Percentiles rank a stretch among this genome's conserved stretches.
Evolutionary conservation across 2,113 vertebrate species (phyloP).

Genomic region (Coturnix japonica): DNA sequence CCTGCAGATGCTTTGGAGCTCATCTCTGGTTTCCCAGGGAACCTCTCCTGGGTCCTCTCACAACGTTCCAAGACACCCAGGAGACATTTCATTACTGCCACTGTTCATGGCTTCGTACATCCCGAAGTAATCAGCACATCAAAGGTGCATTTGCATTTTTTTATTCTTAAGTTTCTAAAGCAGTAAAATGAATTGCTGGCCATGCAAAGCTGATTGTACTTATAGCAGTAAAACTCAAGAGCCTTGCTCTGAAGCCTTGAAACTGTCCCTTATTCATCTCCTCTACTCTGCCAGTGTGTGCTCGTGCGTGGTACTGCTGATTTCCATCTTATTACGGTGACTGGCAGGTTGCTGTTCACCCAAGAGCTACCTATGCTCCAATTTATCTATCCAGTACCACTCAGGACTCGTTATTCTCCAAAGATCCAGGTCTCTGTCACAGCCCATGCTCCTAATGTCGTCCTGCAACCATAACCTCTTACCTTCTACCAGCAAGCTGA

Average conservation of each 20-base stretch:
- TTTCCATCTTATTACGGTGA: neutral
- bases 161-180: slow-evolving; percentile 36
- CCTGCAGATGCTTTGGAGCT: slow-evolving; percentile 36
- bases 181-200: slow-evolving; percentile 3
- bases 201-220: neutral
- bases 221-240: neutral
- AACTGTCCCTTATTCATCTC: neutral
- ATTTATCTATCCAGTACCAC: neutral
- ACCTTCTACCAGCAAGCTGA: neutral
- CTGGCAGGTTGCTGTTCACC: neutral
- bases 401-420: slow-evolving; percentile 14
- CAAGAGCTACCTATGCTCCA: neutral
- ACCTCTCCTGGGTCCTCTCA: neutral
- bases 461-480: neutral
- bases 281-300: neutral
- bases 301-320: neutral
- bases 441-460: neutral
- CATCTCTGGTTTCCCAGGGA: slow-evolving; percentile 62
- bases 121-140: slow-evolving; percentile 27
- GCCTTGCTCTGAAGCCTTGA: neutral
- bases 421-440: neutral
- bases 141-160: slow-evolving; percentile 44
- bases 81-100: slow-evolving; percentile 23
- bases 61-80: slow-evolving; percentile 17
- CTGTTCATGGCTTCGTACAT: slow-evolving; percentile 19